Conservation (phyloP, 1,140 invertebrate genomes). For the Diuraphis noxia region DNA sequence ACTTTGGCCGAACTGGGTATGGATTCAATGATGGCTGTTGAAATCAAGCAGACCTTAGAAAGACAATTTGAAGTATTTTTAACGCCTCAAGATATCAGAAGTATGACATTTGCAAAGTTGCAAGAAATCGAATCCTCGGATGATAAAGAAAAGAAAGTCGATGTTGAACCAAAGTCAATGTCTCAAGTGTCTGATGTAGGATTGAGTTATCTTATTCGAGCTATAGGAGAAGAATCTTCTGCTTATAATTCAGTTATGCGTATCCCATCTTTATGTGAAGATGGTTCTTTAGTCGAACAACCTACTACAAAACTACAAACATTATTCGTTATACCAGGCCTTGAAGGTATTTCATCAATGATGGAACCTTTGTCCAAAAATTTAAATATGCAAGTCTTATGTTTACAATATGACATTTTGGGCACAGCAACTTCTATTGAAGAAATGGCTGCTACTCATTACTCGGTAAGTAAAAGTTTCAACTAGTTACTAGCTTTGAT, state of each 20-base stretch:
- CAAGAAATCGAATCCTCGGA: slow-evolving; percentile 60
- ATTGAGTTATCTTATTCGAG: slow-evolving; percentile 63
- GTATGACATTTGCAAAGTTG: slow-evolving; percentile 64
- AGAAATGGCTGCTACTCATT: slow-evolving; percentile 59
- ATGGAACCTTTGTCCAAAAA: slow-evolving; percentile 66
- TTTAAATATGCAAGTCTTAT: slow-evolving; percentile 68
- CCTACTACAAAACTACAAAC: slow-evolving; percentile 26
- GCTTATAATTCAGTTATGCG: slow-evolving; percentile 61
- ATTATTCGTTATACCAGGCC: slow-evolving; percentile 77
- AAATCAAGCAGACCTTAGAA: slow-evolving; percentile 84
- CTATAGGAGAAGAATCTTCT: slow-evolving; percentile 64
- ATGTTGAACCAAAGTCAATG: slow-evolving; percentile 1
- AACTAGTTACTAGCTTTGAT: neutral
- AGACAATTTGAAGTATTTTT: slow-evolving; percentile 79
- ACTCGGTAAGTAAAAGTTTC: slow-evolving; percentile 60
- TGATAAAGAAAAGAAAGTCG: slow-evolving; percentile 54
- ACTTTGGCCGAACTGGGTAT: slow-evolving; percentile 81
- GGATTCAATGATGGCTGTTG: slow-evolving; percentile 81
- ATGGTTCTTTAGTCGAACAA: slow-evolving; percentile 58
- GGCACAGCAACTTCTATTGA: slow-evolving; percentile 55
- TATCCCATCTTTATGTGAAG: slow-evolving; percentile 62
- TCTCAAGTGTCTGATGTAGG: slow-evolving; percentile 57
- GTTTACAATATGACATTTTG: slow-evolving; percentile 68
- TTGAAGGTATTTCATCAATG: slow-evolving; percentile 70
- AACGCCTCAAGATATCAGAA: slow-evolving; percentile 77